Evolutionary conservation across 2,888 invertebrate genomes (phyloP), one percentile per base, ranked within the genome.

Genomic region (Helobdella robusta): DNA sequence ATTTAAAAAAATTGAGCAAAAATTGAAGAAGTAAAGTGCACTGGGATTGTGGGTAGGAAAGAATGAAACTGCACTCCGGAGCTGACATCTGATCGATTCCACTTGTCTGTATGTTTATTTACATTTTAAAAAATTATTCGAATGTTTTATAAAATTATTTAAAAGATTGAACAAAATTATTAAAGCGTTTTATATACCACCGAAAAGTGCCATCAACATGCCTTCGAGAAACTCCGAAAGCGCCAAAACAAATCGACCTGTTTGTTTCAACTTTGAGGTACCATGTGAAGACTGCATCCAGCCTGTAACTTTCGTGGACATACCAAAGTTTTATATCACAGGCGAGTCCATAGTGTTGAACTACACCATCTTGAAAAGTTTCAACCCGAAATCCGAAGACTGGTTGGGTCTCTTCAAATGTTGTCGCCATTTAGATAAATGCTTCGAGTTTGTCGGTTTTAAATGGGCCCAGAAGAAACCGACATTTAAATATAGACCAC

Each of bases 261-360:
- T 62, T 28, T 62, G 62, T 32, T 48, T 62, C 62, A 62, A 62
- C n/a, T 62, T 46, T 25, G 62, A 62, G 46, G 8, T 32, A 30
- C 62, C 62, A 11, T 62, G 62, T 32, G 48, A 15, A 18, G 62
- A 62, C 5, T 62, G 62, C 50, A 32, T 62, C 18, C 28, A 62
- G 34, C 62, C 62, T 2, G 32, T 62, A 15, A 11, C 15, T 15
- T 62, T 62, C 62, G 11, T 6, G 44, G 62, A 34, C 11, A 23
- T 62, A 2, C 28, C 28, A 2, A 25, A 36, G 18, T 28, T 3
- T 5, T 50, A 30, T 34, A 20, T 20, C n/a, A 28, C 50, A 18
- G 50, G 50, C 11, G 62, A 62, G 18, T 32, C 48, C 20, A 30
- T 62, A 15, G 23, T 46, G 3, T 30, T 62, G n/a, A 28, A 62